These are phyloP conservation scores for Mycetomoellerius zeteki DNA, from an alignment of 1,140 invertebrate genomes.

Conservation along the genomic window DNA sequence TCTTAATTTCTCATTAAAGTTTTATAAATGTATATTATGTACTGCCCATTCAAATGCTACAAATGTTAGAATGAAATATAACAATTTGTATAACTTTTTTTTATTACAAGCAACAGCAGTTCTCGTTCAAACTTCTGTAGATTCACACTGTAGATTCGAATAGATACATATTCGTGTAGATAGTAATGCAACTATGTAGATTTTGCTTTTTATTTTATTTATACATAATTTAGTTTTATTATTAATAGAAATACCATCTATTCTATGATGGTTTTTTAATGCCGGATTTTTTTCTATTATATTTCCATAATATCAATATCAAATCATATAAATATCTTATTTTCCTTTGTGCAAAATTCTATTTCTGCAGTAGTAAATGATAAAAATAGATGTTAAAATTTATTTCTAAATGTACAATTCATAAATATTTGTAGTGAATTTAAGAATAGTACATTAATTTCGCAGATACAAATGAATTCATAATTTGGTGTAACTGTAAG, in stretches of 20 bases:
- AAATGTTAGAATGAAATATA: not conserved
- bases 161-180: slow-evolving; percentile 39
- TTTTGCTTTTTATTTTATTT: slow-evolving; percentile 38
- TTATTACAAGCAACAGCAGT: not conserved
- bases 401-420: not conserved
- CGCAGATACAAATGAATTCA: slow-evolving; percentile 15
- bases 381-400: slow-evolving; percentile 11
- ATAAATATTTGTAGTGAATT: slow-evolving; percentile 5
- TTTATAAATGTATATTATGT: slow-evolving; percentile 36
- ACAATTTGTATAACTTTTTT: not conserved
- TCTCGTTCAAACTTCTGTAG: not conserved
- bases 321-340: not conserved
- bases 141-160: slow-evolving; percentile 8
- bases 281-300: not conserved
- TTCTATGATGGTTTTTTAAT: not conserved
- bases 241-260: slow-evolving; percentile 5
- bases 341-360: not conserved
- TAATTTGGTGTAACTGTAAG: slow-evolving; percentile 27
- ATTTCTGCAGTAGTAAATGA: not conserved
- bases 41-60: not conserved
- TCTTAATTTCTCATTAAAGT: slow-evolving; percentile 48
- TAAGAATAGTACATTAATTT: not conserved
- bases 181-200: slow-evolving; percentile 57
- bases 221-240: slow-evolving; percentile 16
- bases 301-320: not conserved